Evolutionary conservation across 2,888 invertebrate species (phyloP).

Genomic region (Andricus quercusramuli): DNA sequence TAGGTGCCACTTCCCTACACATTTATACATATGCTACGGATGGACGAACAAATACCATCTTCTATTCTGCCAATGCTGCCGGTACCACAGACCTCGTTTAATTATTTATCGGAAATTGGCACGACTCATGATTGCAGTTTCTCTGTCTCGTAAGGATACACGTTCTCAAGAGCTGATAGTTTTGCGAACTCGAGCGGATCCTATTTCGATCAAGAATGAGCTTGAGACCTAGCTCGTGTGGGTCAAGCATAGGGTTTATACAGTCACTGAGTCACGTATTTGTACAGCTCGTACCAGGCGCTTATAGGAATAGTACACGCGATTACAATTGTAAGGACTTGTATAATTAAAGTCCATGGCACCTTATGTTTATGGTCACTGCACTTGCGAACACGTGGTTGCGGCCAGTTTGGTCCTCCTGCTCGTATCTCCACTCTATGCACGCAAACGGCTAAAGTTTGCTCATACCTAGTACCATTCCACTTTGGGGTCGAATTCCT

Average conservation of each 20-base stretch:
- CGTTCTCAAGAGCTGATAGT: slow-evolving; percentile 21
- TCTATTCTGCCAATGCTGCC: neutral
- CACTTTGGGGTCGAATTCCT: neutral
- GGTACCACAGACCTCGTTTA: slow-evolving; percentile 6
- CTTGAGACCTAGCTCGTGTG: neutral
- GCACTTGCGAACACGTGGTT: slow-evolving; percentile 33
- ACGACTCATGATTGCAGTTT: slow-evolving; percentile 8
- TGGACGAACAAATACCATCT: slow-evolving; percentile 10
- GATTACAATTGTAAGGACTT: slow-evolving; percentile 38
- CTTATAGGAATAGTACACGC: slow-evolving; percentile 3
- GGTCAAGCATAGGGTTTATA: slow-evolving; percentile 21
- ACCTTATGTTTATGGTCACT: slow-evolving; percentile 39
- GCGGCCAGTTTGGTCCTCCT: slow-evolving; percentile 12
- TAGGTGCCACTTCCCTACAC: no score
- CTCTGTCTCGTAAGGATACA: slow-evolving; percentile 5
- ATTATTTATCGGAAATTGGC: slow-evolving; percentile 31
- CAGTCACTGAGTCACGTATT: slow-evolving; percentile 2
- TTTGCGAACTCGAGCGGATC: slow-evolving; percentile 14
- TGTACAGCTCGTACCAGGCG: slow-evolving; percentile 1
- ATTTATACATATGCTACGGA: neutral
- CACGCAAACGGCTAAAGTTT: slow-evolving; percentile 32
- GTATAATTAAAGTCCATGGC: slow-evolving; percentile 37
- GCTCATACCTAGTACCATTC: neutral
- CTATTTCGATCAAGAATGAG: slow-evolving; percentile 7
- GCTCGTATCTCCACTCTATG: slow-evolving; percentile 1